phyloP scores from a whole-genome alignment of 2,888 invertebrate genomes.

The Stenodera caucasica region DNA sequence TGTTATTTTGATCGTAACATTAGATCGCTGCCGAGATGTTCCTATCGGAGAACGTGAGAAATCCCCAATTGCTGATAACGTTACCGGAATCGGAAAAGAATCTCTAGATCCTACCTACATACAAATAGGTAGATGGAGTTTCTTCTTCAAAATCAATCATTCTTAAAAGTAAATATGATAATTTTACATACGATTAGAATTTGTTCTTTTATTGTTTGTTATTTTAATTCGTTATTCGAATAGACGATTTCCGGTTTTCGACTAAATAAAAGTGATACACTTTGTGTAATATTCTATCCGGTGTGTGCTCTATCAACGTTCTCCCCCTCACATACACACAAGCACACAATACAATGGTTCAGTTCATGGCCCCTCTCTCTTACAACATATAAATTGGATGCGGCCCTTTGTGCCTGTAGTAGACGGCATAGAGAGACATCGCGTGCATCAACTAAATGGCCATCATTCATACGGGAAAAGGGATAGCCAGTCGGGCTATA shows the following conservation, averaged over 20 bases:
- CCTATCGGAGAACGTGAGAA: conserved; percentile 6
- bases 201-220: neutral
- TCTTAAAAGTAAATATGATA: neutral
- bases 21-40: neutral
- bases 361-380: conserved; percentile 20
- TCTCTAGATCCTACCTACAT: neutral
- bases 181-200: neutral
- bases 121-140: neutral
- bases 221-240: neutral
- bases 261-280: conserved; percentile 1
- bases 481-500: neutral
- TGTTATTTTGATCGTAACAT: neutral
- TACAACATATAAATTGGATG: conserved; percentile 9
- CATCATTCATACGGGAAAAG: conserved; percentile 20
- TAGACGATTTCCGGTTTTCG: neutral
- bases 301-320: conserved; percentile 1
- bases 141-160: neutral
- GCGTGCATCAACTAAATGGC: conserved; percentile 19
- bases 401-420: conserved; percentile 11
- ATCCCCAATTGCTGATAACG: conserved; percentile 1
- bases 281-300: conserved; percentile 5
- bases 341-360: conserved; percentile 28
- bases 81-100: neutral
- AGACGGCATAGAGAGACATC: conserved; percentile 13
- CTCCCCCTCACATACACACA: conserved; percentile 18